phyloP scores from a whole-genome alignment of 1,140 invertebrate species.

The Drosophila kurseongensis region DNA sequence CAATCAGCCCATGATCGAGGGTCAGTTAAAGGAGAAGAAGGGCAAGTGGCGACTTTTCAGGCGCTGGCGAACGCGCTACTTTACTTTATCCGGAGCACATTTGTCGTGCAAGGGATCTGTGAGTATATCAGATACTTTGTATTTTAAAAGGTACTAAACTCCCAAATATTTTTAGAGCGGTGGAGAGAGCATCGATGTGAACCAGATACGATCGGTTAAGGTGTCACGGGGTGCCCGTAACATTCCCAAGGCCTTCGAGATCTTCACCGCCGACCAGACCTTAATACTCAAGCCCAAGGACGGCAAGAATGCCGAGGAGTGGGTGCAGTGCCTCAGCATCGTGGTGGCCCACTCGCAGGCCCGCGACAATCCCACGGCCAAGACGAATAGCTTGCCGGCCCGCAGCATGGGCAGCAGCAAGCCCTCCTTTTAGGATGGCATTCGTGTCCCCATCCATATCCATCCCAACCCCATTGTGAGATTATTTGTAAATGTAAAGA shows the following conservation, averaged over 20 bases:
- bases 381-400: conserved; percentile 89
- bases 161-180: conserved; percentile 86
- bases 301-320: conserved; percentile 97
- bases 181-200: conserved; percentile 92
- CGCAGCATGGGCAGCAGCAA: conserved; percentile 85
- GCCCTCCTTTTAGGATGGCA: conserved; percentile 71
- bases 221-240: conserved; percentile 93
- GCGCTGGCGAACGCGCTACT: conserved; percentile 96
- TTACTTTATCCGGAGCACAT: conserved; percentile 95
- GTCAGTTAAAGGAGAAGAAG: conserved; percentile 97
- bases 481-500: conserved; percentile 82
- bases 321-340: conserved; percentile 95
- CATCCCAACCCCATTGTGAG: conserved; percentile 61
- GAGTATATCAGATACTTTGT: conserved; percentile 85
- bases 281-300: conserved; percentile 97
- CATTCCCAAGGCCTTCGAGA: conserved; percentile 98
- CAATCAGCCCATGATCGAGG: conserved; percentile 92
- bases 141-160: not conserved
- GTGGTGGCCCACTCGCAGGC: conserved; percentile 93
- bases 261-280: conserved; percentile 96
- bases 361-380: conserved; percentile 87
- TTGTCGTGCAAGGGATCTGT: conserved; percentile 94
- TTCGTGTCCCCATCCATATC: not conserved
- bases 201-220: conserved; percentile 96
- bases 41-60: conserved; percentile 96